A percentile compares a stretch with the other conserved stretches of the same genome.
Conservation (phyloP, 2,113 vertebrate genomes). For the Marmota monax region DNA sequence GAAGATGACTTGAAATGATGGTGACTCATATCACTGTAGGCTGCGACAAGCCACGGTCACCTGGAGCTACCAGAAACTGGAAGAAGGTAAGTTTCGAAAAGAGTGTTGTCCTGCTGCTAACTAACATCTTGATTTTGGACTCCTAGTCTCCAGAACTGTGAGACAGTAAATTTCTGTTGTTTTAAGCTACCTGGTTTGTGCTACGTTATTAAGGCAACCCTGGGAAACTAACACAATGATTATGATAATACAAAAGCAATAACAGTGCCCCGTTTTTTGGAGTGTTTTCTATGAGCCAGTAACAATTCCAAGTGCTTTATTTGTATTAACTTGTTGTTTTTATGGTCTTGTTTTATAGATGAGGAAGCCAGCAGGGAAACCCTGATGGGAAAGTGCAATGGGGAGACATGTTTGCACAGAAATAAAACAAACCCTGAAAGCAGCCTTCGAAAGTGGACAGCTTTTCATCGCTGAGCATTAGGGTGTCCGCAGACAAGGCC, state of each 20-base stretch:
- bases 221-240: not conserved
- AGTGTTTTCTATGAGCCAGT: not conserved
- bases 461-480: not conserved
- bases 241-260: not conserved
- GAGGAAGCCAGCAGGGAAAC: not conserved
- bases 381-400: not conserved
- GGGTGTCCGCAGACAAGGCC: not conserved
- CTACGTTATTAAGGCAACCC: not conserved
- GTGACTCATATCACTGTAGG: not conserved
- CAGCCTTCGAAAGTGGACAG: not conserved
- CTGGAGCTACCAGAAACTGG: not conserved
- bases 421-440: not conserved
- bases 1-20: not conserved
- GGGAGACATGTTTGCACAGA: not conserved
- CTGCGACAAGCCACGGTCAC: not conserved
- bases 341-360: not conserved
- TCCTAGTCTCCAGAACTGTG: not conserved
- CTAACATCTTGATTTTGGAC: not conserved
- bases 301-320: not conserved
- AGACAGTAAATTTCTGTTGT: not conserved
- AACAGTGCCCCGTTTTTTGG: not conserved
- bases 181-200: not conserved
- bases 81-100: not conserved
- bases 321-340: not conserved
- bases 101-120: not conserved